Conservation (phyloP, 2,888 invertebrate genomes). For the Punctoribates punctum region DNA sequence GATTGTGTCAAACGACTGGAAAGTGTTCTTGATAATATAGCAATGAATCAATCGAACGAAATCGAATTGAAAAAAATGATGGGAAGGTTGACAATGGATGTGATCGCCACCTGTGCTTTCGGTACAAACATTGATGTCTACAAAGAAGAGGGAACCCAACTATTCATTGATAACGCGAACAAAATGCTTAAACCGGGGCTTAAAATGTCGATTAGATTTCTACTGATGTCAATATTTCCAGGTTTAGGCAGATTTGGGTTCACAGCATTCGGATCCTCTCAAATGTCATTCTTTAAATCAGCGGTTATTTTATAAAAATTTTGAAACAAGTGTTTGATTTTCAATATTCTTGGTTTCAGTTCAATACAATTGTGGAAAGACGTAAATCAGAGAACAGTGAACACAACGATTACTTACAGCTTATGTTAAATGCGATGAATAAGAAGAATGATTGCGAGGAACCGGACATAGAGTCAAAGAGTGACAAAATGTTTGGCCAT, state of each 20-base stretch:
- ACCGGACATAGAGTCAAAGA: neutral
- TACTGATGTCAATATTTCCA: no score
- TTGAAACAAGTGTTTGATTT: no score
- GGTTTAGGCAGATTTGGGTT: no score
- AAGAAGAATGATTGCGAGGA: neutral
- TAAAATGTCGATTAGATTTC: neutral
- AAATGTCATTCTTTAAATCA: no score
- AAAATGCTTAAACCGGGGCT: neutral
- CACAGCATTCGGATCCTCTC: no score
- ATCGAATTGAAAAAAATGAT: neutral
- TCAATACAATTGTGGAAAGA: no score
- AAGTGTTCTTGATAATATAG: neutral
- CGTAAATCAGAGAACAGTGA: no score
- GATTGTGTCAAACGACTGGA: neutral
- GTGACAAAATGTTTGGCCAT: neutral
- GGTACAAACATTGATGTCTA: neutral
- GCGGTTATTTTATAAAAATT: no score
- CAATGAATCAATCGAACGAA: neutral
- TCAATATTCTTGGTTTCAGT: no score
- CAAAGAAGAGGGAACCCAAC: neutral
- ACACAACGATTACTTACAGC: no score
- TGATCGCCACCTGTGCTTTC: constrained; percentile 29
- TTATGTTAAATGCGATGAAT: no score
- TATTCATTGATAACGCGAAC: neutral
- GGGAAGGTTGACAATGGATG: constrained; percentile 9